phyloP scores from a whole-genome alignment of 2,113 vertebrate species.

The Sturnus vulgaris region DNA sequence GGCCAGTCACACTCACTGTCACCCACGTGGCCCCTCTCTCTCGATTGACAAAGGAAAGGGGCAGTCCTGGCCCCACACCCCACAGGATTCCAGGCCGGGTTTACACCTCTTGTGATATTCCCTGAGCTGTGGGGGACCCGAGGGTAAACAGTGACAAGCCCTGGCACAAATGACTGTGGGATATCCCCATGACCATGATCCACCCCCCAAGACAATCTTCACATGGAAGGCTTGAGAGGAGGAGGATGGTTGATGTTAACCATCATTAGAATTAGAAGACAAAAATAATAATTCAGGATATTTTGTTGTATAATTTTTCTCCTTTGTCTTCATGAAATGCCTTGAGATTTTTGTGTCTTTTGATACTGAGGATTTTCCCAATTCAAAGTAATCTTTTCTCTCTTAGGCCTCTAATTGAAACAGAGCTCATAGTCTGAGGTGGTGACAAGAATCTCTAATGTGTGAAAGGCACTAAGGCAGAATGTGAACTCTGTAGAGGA shows the following conservation, averaged over 20 bases:
- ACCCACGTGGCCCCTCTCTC: neutral
- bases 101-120: neutral
- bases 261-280: neutral
- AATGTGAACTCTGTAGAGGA: neutral
- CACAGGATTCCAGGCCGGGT: too few species aligned
- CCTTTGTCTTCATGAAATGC: neutral
- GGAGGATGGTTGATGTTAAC: neutral
- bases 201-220: neutral
- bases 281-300: neutral
- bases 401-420: neutral
- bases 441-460: neutral
- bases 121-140: fast-evolving
- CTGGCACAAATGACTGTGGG: neutral
- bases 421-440: neutral
- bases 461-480: neutral
- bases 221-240: neutral
- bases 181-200: neutral
- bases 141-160: neutral
- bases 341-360: neutral
- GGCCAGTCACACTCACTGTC: neutral
- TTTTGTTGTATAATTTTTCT: neutral
- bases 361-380: neutral
- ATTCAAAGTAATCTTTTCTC: neutral
- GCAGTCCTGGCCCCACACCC: neutral
- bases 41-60: fast-evolving